Base-by-base conservation (phyloP, 2,888 invertebrate species). In the Pristionchus fissidentatus region DNA sequence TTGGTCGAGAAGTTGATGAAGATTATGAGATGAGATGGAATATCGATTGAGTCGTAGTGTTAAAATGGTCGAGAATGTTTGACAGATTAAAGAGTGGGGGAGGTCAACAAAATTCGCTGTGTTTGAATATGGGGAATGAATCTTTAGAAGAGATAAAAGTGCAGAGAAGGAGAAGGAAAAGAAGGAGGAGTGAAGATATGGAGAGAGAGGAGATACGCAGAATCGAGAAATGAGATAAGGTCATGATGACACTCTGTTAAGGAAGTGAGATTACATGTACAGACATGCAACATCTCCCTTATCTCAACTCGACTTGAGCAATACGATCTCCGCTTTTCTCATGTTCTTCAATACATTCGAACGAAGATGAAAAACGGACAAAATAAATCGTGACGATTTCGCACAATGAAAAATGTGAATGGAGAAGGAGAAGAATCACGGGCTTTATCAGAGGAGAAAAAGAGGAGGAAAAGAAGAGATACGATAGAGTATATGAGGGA, bases 401-500 rank as follows among this genome's bases (percentile, higher is more conserved):
- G n/a, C 60, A 60, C 60, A 60, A 60, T 60, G 60, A 60, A 60
- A 29, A 15, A 29, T 29, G 70, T 38, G 43, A 38, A 70, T 70
- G 70, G 70, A 70, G 70, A 22, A 38, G 41, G 49, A 49, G 49
- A 49, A 19, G 49, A 19, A 49, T 49, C 10, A 49, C 13, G 49
- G 19, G 49, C 10, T 10, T 10, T 10, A 49, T 10, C 10, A 49
- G 49, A 49, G 49, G 49, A 49, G 10, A 49, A 49, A 19, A 19
- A 49, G 49, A 49, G 49, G 19, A 10, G 49, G 49, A 49, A 19
- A 19, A 49, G 49, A 49, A 49, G 49, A 49, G 10, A 49, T 10
- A 19, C 13, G 19, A 19, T 49, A 19, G 49, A 19, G 19, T 10
- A 49, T 10, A 49, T 15, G 49, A 19, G 19, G 13, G 49, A 15